These are phyloP conservation scores for Drosophila pseudoobscura DNA, from an alignment of 1,140 invertebrate species.

Conservation along the genomic window DNA sequence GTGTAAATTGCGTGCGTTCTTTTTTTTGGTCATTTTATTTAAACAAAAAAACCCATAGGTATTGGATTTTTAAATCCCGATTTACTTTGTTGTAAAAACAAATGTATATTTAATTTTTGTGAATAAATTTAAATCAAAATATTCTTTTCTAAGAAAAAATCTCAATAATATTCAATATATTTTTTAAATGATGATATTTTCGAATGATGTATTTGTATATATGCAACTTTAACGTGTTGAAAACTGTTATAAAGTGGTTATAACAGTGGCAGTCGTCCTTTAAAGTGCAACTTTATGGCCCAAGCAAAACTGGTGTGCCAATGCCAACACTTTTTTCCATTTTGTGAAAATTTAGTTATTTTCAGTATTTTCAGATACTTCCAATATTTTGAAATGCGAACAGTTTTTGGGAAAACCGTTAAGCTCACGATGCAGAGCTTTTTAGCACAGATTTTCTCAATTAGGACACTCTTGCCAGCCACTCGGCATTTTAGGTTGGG, in stretches of 20 bases:
- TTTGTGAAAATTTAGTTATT: too few species aligned
- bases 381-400: not conserved
- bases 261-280: not conserved
- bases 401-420: not conserved
- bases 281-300: too few species aligned
- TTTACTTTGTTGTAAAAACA: too few species aligned
- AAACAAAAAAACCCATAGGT: not conserved
- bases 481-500: constrained; percentile 22
- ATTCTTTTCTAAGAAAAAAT: too few species aligned
- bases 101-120: not conserved
- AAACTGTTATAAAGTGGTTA: constrained; percentile 46
- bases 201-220: not conserved
- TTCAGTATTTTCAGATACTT: not conserved
- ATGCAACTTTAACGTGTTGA: not conserved
- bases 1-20: not conserved
- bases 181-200: not conserved
- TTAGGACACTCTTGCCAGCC: constrained; percentile 40
- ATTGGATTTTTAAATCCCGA: not conserved
- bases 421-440: constrained; percentile 2
- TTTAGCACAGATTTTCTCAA: constrained; percentile 24
- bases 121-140: not conserved
- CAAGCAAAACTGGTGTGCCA: too few species aligned
- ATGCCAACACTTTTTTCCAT: too few species aligned
- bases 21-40: not conserved
- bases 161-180: not conserved